phyloP scores from a whole-genome alignment of 2,888 invertebrate genomes.

The Phlogophora meticulosa region DNA sequence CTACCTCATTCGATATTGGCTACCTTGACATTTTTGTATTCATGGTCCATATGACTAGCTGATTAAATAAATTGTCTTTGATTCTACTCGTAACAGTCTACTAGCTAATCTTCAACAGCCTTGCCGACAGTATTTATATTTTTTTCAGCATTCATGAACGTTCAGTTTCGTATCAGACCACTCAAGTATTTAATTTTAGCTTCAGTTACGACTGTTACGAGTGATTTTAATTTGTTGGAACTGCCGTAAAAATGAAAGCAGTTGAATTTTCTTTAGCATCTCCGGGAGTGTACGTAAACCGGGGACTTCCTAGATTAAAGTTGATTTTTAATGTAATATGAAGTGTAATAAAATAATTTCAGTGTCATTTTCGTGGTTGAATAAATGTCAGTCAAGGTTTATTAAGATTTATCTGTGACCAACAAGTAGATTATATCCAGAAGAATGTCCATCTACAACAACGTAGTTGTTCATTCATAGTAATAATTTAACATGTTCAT shows the following conservation, averaged over 20 bases:
- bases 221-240: constrained; percentile 55
- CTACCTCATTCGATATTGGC: not conserved
- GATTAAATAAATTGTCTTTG: constrained; percentile 16
- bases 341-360: constrained; percentile 8
- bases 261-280: constrained; percentile 58
- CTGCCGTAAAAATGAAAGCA: constrained; percentile 58
- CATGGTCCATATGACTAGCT: constrained; percentile 1
- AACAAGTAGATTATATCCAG: constrained; percentile 1
- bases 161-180: constrained; percentile 25
- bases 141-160: constrained; percentile 11
- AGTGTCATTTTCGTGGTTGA: constrained; percentile 26
- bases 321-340: constrained; percentile 4
- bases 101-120: constrained; percentile 26
- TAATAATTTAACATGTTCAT: constrained; percentile 14
- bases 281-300: not conserved
- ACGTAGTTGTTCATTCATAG: constrained; percentile 11
- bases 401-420: constrained; percentile 15
- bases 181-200: constrained; percentile 46
- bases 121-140: constrained; percentile 27
- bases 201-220: constrained; percentile 34
- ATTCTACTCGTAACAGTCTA: constrained; percentile 14
- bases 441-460: constrained; percentile 1
- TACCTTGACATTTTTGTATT: constrained; percentile 24
- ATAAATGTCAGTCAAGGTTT: constrained; percentile 15
- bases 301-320: constrained; percentile 19